Evolutionary conservation across 2,113 vertebrate genomes (phyloP), one percentile per base, ranked within the genome.

Genomic region (Hyla sarda): DNA sequence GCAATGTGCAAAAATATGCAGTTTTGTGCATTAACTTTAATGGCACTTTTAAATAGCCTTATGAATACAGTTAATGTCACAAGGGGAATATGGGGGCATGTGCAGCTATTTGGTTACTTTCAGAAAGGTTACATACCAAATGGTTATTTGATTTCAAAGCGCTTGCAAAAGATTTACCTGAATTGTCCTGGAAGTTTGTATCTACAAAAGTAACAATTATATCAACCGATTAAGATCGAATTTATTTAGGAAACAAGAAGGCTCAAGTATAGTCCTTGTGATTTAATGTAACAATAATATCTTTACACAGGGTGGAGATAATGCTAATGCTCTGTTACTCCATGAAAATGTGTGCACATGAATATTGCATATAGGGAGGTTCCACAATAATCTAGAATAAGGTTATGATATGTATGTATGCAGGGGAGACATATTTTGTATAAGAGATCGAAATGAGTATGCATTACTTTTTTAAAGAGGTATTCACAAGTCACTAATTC

Each of bases 201-300:
- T 71, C 84, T 85, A 79, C 16, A 85, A 78, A 71, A 67, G 76
- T 65, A 67, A 84, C 52, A 60, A 84, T 74, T 60, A 47, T 2
- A 84, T 47, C n/a, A 75, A 45, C 32, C 28, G 54, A 72, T 82
- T 71, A 82, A 54, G 45, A 50, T 48, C 47, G 5, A 48, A 13
- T 48, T 48, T 48, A 19, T 25, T 9, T 76, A 50, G 47, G 14
- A 30, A 76, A 52, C 21, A 52, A 30, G 28, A 77, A 77, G 34
- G 5, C 47, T 6, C 47, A 48, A 45, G 21, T 71, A 14, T 23
- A 71, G 34, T 34, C 10, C 4, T 37, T 34, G 67, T 37, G 69
- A 72, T 72, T 23, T 37, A 34, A 71, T 5, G 41, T 8, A 32
- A 32, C 21, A 32, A 71, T 17, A 37, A 34, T 32, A 37, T 19